phyloP scores from a whole-genome alignment of 2,113 vertebrate genomes.

The Procapra przewalskii region DNA sequence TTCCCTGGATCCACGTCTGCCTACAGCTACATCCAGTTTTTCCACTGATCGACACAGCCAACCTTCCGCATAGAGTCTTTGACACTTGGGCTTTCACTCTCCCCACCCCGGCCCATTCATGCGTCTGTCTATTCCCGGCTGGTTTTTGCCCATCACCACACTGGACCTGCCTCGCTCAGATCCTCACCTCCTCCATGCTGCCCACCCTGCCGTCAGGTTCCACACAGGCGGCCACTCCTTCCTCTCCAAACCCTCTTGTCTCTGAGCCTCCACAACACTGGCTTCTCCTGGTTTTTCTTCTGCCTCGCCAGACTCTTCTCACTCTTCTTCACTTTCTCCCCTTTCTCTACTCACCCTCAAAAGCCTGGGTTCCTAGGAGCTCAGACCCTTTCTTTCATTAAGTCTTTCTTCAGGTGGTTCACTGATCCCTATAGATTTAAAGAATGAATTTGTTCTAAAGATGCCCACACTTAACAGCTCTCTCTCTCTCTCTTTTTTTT shows the following conservation, averaged over 20 bases:
- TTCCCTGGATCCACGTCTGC: neutral
- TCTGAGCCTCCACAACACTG: neutral
- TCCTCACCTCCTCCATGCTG: neutral
- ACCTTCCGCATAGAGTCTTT: neutral
- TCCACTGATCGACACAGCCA: too few relatives aligned
- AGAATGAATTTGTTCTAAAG: neutral
- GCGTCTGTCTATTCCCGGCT: neutral
- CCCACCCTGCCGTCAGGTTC: accelerated
- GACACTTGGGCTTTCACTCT: accelerated
- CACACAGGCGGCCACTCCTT: too few relatives aligned
- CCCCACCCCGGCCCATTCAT: neutral
- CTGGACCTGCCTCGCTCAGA: neutral
- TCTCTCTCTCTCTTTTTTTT: neutral
- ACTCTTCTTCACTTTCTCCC: neutral
- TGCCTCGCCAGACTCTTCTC: neutral
- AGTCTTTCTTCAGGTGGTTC: neutral
- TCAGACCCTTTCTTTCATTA: neutral
- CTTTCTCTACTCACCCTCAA: neutral
- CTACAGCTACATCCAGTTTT: neutral
- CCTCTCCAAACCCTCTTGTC: neutral
- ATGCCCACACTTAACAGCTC: neutral
- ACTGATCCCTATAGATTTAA: neutral
- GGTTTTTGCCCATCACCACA: neutral
- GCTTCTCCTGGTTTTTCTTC: neutral
- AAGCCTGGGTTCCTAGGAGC: neutral